Conservation (phyloP, 1,140 invertebrate genomes). For the Cotesia glomerata region DNA sequence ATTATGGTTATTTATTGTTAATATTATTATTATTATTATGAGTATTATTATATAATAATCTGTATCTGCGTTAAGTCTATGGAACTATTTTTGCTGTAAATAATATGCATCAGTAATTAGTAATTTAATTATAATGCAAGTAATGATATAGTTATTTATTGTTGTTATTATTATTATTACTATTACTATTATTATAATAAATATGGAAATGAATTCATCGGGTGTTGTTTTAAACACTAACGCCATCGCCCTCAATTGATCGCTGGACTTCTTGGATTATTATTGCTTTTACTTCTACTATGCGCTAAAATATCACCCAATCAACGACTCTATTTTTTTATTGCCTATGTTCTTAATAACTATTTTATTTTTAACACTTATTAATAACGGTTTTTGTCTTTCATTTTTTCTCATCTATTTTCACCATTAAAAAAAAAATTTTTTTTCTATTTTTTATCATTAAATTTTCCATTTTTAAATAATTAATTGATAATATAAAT, state of each 20-base stretch:
- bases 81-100: slow-evolving; percentile 61
- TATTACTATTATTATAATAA: background rate
- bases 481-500: no score
- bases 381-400: no score
- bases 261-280: slow-evolving; percentile 57
- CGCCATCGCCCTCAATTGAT: slow-evolving; percentile 61
- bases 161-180: background rate
- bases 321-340: background rate
- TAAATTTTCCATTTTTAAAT: no score
- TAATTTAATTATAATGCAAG: background rate
- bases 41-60: slow-evolving; percentile 25
- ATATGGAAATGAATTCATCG: slow-evolving; percentile 50
- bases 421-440: no score
- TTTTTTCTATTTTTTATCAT: no score
- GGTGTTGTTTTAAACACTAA: slow-evolving; percentile 60
- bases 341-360: background rate
- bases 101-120: slow-evolving; percentile 57
- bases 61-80: slow-evolving; percentile 64
- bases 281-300: slow-evolving; percentile 59
- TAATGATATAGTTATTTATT: slow-evolving; percentile 1
- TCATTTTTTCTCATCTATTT: no score
- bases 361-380: background rate
- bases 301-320: slow-evolving; percentile 21
- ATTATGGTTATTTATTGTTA: no score
- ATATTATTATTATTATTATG: slow-evolving; percentile 46